These are phyloP conservation scores for Rhyacichthys aspro DNA, from an alignment of 2,797 vertebrate genomes.

Conservation along the genomic window DNA sequence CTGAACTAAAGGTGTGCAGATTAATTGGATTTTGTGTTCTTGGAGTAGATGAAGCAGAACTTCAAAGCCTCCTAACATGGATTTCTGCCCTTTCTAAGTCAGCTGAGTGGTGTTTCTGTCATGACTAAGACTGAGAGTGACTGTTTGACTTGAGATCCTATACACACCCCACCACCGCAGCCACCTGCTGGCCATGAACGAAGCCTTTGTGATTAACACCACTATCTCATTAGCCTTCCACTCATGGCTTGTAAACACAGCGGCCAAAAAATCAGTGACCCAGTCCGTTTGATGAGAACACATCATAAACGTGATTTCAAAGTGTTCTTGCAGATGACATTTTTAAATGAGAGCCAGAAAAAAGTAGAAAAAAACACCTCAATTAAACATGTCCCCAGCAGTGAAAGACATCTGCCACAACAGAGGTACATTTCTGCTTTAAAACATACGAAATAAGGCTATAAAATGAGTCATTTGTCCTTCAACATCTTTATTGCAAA, in stretches of 20 bases:
- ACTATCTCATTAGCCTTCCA: conserved; percentile 66
- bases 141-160: conserved; percentile 60
- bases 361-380: conserved; percentile 47
- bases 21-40: neutral
- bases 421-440: conserved; percentile 32
- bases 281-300: conserved; percentile 52
- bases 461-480: conserved; percentile 22
- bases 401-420: conserved; percentile 36
- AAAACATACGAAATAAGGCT: conserved; percentile 14
- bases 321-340: conserved; percentile 28
- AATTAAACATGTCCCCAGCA: conserved; percentile 42
- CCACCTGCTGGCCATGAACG: conserved; percentile 79
- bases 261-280: conserved; percentile 59
- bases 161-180: conserved; percentile 51
- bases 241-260: conserved; percentile 62
- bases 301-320: conserved; percentile 58
- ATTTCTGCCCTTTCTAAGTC: conserved; percentile 34
- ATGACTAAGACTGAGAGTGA: conserved; percentile 69
- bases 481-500: conserved; percentile 12
- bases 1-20: neutral
- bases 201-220: conserved; percentile 77
- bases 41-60: neutral
- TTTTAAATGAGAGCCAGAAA: conserved; percentile 27
- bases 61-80: conserved; percentile 33
- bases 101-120: conserved; percentile 63